Evolutionary conservation across 2,113 vertebrate genomes (phyloP), one percentile per base, ranked within the genome.

Genomic region (Sporophila hypoxantha): DNA sequence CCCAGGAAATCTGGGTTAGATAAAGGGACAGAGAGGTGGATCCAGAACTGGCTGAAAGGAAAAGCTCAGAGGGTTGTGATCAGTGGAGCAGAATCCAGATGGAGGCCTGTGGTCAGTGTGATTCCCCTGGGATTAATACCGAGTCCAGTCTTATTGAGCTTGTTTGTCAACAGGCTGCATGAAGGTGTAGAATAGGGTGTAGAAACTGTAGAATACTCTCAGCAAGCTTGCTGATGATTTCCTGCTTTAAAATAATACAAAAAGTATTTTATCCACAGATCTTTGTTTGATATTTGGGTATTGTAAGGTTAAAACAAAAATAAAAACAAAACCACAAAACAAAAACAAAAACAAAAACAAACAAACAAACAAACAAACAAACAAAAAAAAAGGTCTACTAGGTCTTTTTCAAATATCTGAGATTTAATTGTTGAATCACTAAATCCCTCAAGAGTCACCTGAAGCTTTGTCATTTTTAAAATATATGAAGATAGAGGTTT

Each of bases 371-470:
- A n/a, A n/a, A n/a, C n/a, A n/a, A 14, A 13, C 10, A 18, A 52
- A 2, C 18, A 21, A 36, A 20, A 32, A 8, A 3, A 20, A 32
- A 8, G 1, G 5, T 0, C 5, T 57, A 18, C 6, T 39, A 5
- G 50, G 3, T 22, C 4, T 69, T 79, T 52, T 74, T 26, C 17
- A 60, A 18, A 2, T 27, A 69, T 55, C 19, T 55, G 26, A 36
- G 26, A 36, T 57, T 41, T 59, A 14, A 49, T 27, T 80, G 29
- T 12, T 50, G n/a, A 80, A 62, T 74, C 23, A 59, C 2, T 32
- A 34, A 57, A 66, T 21, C 2, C 1, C 23, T 87, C 9, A 65
- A 57, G 3, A 57, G 56, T 76, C 23, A 62, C 5, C 17, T 46
- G 13, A 13, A 57, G 4, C 4, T 61, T 71, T 66, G 27, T 3